Percentiles rank a stretch among this genome's conserved stretches.
Conservation (phyloP, 2,113 vertebrate species). For the Muscicapa adusta region DNA sequence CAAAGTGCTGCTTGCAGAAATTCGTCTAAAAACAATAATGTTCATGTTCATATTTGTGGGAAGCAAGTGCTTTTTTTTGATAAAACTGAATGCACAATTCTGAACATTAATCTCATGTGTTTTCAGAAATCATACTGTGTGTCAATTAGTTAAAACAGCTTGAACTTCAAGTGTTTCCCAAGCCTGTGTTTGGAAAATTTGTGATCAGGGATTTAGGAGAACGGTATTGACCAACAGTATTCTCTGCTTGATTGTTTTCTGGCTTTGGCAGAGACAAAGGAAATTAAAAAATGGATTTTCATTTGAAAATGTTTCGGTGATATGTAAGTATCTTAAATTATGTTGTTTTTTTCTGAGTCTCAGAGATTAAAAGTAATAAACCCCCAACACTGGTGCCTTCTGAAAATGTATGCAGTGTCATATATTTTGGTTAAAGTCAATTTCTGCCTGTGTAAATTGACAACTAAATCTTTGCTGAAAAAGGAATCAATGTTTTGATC, state of each 20-base stretch:
- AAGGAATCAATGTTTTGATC: neutral
- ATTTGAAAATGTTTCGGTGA: neutral
- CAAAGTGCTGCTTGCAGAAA: neutral
- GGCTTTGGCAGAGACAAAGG: neutral
- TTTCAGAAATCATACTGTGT: neutral
- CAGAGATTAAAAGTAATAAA: neutral
- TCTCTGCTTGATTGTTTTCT: neutral
- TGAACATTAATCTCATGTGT: neutral
- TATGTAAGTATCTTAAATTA: neutral
- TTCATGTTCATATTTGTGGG: neutral
- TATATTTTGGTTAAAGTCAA: neutral
- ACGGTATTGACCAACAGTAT: neutral
- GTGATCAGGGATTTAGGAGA: neutral
- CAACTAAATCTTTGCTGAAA: neutral
- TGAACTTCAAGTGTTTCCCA: neutral
- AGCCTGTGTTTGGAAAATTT: neutral
- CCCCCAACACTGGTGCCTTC: rapidly evolving
- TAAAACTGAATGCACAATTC: neutral
- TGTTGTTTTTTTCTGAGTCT: neutral
- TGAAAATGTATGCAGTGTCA: neutral
- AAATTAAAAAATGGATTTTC: neutral
- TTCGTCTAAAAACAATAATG: neutral
- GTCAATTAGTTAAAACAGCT: neutral
- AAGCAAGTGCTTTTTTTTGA: neutral
- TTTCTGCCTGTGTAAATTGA: neutral